These are phyloP conservation scores for Cartodere bifasciata DNA, from an alignment of 2,888 invertebrate species.

Conservation along the genomic window DNA sequence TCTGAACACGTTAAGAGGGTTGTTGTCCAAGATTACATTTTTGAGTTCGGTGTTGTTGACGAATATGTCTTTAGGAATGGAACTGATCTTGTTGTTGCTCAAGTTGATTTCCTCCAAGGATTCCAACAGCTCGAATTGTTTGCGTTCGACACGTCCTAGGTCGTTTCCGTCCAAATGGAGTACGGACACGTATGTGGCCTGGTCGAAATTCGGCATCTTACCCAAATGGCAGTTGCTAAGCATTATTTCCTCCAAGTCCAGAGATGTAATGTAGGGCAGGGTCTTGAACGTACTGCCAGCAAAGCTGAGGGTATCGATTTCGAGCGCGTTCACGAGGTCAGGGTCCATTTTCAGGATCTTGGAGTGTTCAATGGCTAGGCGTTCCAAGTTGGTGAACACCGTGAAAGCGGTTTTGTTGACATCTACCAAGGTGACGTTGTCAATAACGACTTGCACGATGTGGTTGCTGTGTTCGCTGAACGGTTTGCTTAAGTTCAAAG, in stretches of 20 bases:
- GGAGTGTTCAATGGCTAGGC: conserved; percentile 56
- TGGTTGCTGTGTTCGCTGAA: too few relatives aligned
- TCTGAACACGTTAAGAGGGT: conserved; percentile 50
- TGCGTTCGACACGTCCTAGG: conserved; percentile 45
- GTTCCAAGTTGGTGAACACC: conserved; percentile 50
- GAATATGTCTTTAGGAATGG: conserved; percentile 51
- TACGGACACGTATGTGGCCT: conserved; percentile 38
- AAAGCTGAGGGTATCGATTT: conserved; percentile 46
- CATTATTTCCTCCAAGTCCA: conserved; percentile 43
- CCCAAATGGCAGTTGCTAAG: conserved; percentile 56
- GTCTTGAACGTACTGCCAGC: conserved; percentile 22
- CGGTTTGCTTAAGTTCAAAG: too few relatives aligned
- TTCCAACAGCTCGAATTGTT: conserved; percentile 47
- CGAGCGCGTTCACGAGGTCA: conserved; percentile 48
- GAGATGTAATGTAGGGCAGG: conserved; percentile 19
- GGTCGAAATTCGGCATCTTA: conserved; percentile 41
- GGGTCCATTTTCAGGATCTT: conserved; percentile 53
- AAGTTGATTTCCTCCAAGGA: conserved; percentile 61
- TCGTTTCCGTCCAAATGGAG: conserved; percentile 57
- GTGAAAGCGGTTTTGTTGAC: conserved; percentile 59
- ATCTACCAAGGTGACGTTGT: conserved; percentile 46
- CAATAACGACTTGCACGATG: too few relatives aligned
- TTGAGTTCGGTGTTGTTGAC: conserved; percentile 51
- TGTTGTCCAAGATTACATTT: conserved; percentile 55
- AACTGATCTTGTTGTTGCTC: conserved; percentile 53